phyloP scores from a whole-genome alignment of 2,797 vertebrate species.

The Crocidura indochinensis region DNA sequence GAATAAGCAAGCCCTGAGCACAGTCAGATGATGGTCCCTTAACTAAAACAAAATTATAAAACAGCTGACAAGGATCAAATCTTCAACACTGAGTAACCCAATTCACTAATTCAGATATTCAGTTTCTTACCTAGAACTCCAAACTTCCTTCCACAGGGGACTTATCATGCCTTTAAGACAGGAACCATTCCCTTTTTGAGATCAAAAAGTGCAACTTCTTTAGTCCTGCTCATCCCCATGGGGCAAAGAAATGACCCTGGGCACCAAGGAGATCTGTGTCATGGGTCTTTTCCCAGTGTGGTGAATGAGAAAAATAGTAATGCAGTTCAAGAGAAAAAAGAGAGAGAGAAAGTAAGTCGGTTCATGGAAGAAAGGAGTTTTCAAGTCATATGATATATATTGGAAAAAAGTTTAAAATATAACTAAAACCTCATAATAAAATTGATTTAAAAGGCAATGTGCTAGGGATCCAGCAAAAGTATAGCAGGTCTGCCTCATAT shows the following conservation, averaged over 20 bases:
- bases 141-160: not conserved
- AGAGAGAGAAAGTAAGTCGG: not conserved
- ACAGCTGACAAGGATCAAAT: not conserved
- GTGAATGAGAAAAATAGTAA: conserved; percentile 2
- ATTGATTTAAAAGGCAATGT: conserved; percentile 14
- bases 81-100: not conserved
- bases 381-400: conserved; percentile 31
- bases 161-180: not conserved
- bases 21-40: too few species aligned
- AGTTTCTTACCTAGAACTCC: not conserved
- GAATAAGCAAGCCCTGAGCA: too few species aligned
- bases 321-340: too few species aligned
- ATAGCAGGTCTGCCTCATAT: too few species aligned
- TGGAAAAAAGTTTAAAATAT: conserved; percentile 55
- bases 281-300: conserved; percentile 41
- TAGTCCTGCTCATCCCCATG: not conserved
- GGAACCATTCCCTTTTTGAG: not conserved
- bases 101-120: not conserved
- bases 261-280: not conserved
- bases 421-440: not conserved
- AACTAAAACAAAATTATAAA: too few species aligned
- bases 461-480: too few species aligned
- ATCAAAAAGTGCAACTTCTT: conserved; percentile 8
- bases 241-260: not conserved
- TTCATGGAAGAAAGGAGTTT: not conserved